Percentiles rank a stretch among this genome's conserved stretches.
These are phyloP conservation scores for Caprella mutica DNA, from an alignment of 2,888 invertebrate genomes.

Conservation along the genomic window DNA sequence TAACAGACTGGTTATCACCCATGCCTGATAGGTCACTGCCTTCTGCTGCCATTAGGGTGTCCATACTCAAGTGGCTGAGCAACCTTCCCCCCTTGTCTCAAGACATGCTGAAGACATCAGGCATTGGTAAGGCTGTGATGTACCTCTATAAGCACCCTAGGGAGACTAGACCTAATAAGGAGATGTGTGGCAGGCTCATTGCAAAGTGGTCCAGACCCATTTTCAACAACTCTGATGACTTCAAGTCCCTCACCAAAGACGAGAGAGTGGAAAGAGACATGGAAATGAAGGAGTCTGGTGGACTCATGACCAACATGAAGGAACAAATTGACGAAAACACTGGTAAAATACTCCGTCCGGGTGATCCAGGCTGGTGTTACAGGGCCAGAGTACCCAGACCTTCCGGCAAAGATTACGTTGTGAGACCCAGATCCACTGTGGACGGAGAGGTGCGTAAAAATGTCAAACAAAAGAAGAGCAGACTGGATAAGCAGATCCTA, in stretches of 20 bases:
- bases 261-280: slow-evolving; percentile 52
- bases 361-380: slow-evolving; percentile 89
- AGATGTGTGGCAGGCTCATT: slow-evolving; percentile 79
- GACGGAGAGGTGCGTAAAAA: slow-evolving; percentile 60
- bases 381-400: slow-evolving; percentile 89
- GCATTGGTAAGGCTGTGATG: slow-evolving; percentile 98
- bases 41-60: slow-evolving; percentile 80
- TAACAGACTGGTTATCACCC: slow-evolving; percentile 96
- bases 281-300: slow-evolving; percentile 6
- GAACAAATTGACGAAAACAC: slow-evolving; percentile 5
- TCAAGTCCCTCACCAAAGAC: slow-evolving; percentile 77
- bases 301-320: slow-evolving; percentile 3
- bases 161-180: slow-evolving; percentile 85
- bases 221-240: slow-evolving; percentile 87
- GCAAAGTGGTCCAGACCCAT: slow-evolving; percentile 97
- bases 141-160: slow-evolving; percentile 97
- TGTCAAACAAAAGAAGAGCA: slow-evolving; percentile 49
- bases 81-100: slow-evolving; percentile 83
- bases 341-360: slow-evolving; percentile 56
- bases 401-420: slow-evolving; percentile 91
- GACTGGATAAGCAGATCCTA: slow-evolving; percentile 86
- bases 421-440: slow-evolving; percentile 78
- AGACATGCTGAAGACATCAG: slow-evolving; percentile 81
- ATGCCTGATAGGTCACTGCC: slow-evolving; percentile 95
- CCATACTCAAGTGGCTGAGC: slow-evolving; percentile 53